phyloP scores from a whole-genome alignment of 2,113 vertebrate species.

The Colinus virginianus region DNA sequence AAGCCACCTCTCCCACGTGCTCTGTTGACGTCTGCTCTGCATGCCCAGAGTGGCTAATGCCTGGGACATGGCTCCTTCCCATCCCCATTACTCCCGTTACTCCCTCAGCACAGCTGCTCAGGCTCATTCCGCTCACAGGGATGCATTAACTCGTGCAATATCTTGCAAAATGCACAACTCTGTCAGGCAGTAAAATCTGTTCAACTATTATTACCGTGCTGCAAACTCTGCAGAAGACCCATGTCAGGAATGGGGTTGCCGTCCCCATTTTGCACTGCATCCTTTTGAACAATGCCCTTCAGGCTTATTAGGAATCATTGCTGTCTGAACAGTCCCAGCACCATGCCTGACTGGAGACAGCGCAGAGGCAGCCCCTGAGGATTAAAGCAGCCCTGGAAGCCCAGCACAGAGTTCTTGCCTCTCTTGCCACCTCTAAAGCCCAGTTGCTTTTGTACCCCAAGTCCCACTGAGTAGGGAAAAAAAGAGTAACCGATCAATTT shows the following conservation, averaged over 20 bases:
- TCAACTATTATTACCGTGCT: neutral
- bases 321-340: neutral
- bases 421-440: neutral
- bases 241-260: accelerated
- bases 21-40: neutral
- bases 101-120: neutral
- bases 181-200: neutral
- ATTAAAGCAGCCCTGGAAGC: neutral
- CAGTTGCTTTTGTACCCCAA: neutral
- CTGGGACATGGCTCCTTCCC: neutral
- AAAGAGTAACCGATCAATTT: conserved; percentile 53
- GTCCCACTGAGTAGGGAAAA: neutral
- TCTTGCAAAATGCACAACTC: neutral
- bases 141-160: accelerated
- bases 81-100: too few relatives aligned
- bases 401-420: neutral
- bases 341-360: neutral
- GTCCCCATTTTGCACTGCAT: neutral
- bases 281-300: neutral
- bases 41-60: neutral
- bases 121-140: neutral
- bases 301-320: neutral
- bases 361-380: neutral
- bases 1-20: conserved; percentile 44
- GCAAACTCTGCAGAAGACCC: neutral